Conservation (phyloP, 2,888 invertebrate species). For the Drosophila buzzatii region DNA sequence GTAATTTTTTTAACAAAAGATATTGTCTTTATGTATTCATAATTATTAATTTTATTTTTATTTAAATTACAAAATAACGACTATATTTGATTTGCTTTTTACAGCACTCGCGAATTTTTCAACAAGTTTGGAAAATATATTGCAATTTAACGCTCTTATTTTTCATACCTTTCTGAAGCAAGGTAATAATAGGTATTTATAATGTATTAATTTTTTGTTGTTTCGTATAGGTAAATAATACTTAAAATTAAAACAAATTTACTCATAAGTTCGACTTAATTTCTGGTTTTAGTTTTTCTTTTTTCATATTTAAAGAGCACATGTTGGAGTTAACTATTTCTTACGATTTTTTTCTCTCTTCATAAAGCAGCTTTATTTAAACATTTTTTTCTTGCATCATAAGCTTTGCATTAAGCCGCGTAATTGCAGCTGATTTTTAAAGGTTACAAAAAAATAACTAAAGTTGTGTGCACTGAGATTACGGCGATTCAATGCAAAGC, state of each 20-base stretch:
- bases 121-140: slow-evolving; percentile 69
- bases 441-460: slow-evolving; percentile 27
- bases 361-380: slow-evolving; percentile 37
- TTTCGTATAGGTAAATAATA: slow-evolving; percentile 72
- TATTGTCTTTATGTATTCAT: slow-evolving; percentile 31
- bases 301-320: slow-evolving; percentile 73
- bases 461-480: slow-evolving; percentile 45
- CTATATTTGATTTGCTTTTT: slow-evolving; percentile 78
- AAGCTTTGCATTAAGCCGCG: slow-evolving; percentile 76
- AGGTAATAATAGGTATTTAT: slow-evolving; percentile 38
- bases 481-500: slow-evolving; percentile 78
- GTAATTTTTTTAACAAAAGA: slow-evolving; percentile 59
- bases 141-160: slow-evolving; percentile 60
- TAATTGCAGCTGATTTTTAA: slow-evolving; percentile 58
- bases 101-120: slow-evolving; percentile 68
- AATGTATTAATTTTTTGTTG: slow-evolving; percentile 31
- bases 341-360: slow-evolving; percentile 36
- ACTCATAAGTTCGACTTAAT: slow-evolving; percentile 79
- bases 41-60: slow-evolving; percentile 65
- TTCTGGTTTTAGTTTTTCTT: slow-evolving; percentile 61
- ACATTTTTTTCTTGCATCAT: background rate
- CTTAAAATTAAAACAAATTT: slow-evolving; percentile 78
- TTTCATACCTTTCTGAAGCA: slow-evolving; percentile 48
- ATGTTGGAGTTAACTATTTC: slow-evolving; percentile 55
- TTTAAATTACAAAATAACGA: slow-evolving; percentile 81